Conservation (phyloP, 2,888 invertebrate species). For the Ceriagrion tenellum region DNA sequence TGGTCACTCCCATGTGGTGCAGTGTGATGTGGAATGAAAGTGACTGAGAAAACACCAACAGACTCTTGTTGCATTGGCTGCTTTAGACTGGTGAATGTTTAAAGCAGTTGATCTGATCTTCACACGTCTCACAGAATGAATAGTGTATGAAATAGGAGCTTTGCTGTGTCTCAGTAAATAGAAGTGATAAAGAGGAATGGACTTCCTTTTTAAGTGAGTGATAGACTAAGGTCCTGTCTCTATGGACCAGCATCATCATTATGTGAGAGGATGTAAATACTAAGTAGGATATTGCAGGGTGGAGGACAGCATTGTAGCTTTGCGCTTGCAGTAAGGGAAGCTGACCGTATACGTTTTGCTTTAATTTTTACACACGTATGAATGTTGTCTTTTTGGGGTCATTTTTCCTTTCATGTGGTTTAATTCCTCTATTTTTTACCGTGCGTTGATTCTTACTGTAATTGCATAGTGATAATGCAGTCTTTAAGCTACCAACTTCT, state of each 20-base stretch:
- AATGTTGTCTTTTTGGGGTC: neutral
- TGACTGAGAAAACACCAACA: conserved; percentile 4
- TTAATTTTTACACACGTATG: neutral
- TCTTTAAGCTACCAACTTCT: conserved; percentile 8
- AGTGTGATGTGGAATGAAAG: neutral
- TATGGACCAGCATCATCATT: neutral
- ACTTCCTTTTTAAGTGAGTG: conserved; percentile 35
- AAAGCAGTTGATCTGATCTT: neutral
- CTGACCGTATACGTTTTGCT: neutral
- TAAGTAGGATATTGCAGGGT: neutral
- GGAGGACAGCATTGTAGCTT: conserved; percentile 6
- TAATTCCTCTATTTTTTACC: conserved; percentile 1
- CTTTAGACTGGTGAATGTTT: neutral
- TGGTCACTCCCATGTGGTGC: neutral
- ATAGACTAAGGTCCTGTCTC: neutral
- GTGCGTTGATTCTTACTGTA: conserved; percentile 3
- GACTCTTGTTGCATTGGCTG: neutral
- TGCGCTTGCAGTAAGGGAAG: conserved; percentile 19
- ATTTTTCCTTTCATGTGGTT: neutral
- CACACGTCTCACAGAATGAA: conserved; percentile 15
- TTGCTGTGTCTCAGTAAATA: neutral
- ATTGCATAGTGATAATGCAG: conserved; percentile 25
- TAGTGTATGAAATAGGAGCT: conserved; percentile 42
- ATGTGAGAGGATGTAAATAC: conserved; percentile 6
- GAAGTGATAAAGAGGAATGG: conserved; percentile 22